These are phyloP conservation scores for Anabas testudineus DNA, from an alignment of 2,797 vertebrate genomes.

Conservation along the genomic window DNA sequence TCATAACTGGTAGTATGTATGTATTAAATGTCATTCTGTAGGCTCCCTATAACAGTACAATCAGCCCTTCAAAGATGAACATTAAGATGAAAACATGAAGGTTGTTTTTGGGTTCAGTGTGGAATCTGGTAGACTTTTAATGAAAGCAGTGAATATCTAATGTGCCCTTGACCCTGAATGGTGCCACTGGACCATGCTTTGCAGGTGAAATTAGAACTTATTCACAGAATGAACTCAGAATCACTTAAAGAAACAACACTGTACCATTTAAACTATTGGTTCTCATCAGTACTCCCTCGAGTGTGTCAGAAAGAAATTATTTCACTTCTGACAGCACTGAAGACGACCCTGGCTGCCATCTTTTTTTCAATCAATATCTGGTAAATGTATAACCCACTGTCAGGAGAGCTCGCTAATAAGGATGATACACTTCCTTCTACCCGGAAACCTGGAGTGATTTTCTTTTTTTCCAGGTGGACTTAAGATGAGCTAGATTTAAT, in stretches of 20 bases:
- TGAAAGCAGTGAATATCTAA: neutral
- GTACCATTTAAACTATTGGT: neutral
- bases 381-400: constrained; percentile 21
- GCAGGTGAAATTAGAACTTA: neutral
- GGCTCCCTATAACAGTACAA: neutral
- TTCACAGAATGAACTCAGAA: neutral
- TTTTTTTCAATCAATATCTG: constrained; percentile 4
- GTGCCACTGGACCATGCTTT: neutral
- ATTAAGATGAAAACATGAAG: too few species aligned
- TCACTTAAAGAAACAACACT: neutral
- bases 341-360: constrained; percentile 25
- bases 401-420: constrained; percentile 30
- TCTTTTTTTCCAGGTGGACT: constrained; percentile 39
- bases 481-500: constrained; percentile 55
- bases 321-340: constrained; percentile 11
- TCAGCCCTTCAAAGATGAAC: too few species aligned
- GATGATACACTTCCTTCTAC: constrained; percentile 27
- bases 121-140: too few species aligned
- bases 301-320: constrained; percentile 9
- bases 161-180: neutral
- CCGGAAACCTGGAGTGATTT: constrained; percentile 38
- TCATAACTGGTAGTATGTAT: neutral
- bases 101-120: too few species aligned
- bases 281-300: constrained; percentile 8
- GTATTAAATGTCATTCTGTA: neutral